A percentile compares a stretch with the other conserved stretches of the same genome.
phyloP scores from a whole-genome alignment of 2,113 vertebrate genomes.

The Anseranas semipalmata region DNA sequence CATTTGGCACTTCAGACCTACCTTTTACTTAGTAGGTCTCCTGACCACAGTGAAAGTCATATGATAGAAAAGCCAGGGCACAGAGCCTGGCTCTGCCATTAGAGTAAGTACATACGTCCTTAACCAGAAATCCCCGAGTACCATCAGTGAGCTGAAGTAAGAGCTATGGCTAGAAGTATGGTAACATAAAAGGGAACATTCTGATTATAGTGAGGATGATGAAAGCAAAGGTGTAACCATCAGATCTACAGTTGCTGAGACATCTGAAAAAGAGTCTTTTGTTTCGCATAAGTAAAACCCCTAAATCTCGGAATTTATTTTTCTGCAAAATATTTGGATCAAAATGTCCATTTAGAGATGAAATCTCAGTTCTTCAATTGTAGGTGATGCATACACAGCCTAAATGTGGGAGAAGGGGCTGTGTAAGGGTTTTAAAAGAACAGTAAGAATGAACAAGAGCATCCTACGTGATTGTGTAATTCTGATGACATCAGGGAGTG shows the following conservation, averaged over 20 bases:
- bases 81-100: not conserved
- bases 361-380: not conserved
- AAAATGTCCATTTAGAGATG: not conserved
- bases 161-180: not conserved
- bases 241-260: not conserved
- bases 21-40: not conserved
- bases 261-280: not conserved
- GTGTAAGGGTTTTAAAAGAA: not conserved
- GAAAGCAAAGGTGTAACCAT: not conserved
- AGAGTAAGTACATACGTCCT: not conserved
- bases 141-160: not conserved
- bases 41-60: not conserved
- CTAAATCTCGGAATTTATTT: not conserved
- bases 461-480: not conserved
- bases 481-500: fast-evolving
- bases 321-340: not conserved
- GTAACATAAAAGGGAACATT: not conserved
- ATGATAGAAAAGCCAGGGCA: not conserved
- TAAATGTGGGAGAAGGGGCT: not conserved
- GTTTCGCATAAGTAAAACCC: not conserved
- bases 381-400: not conserved
- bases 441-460: not conserved
- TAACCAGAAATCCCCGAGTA: not conserved
- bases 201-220: fast-evolving
- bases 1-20: not conserved